A percentile compares a stretch with the other conserved stretches of the same genome.
Evolutionary conservation across 2,113 vertebrate species (phyloP).

Genomic region (Mesoclemmys tuberculata): DNA sequence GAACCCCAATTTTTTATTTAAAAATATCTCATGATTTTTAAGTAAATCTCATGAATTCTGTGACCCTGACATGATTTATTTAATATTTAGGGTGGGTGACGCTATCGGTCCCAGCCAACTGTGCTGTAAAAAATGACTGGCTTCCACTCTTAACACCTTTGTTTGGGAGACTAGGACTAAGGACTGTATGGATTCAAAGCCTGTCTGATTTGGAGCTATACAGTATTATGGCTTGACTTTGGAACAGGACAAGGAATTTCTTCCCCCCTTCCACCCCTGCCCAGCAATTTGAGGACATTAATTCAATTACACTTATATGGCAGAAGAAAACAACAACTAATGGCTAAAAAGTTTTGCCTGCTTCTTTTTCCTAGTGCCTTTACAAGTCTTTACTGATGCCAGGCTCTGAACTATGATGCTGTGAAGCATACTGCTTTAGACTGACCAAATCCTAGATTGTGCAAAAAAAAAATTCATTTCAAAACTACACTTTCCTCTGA

Average conservation of each 20-base stretch:
- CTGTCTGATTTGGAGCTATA: neutral
- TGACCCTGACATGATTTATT: neutral
- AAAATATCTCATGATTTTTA: neutral
- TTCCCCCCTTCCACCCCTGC: rapidly evolving
- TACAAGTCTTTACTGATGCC: neutral
- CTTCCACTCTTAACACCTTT: neutral
- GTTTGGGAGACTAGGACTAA: neutral
- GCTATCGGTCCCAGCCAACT: neutral
- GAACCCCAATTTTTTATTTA: neutral
- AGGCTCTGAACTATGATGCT: neutral
- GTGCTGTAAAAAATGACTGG: neutral
- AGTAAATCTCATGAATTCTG: neutral
- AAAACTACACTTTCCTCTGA: neutral
- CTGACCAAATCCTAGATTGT: neutral
- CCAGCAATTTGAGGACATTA: neutral
- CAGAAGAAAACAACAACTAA: neutral
- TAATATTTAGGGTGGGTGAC: neutral
- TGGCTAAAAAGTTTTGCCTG: neutral
- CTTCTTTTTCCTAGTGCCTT: neutral
- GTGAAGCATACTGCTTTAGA: neutral
- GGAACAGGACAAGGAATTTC: neutral
- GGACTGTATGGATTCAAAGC: neutral
- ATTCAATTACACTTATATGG: neutral
- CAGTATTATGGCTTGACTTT: neutral
- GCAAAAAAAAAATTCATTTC: neutral